A percentile compares a stretch with the other conserved stretches of the same genome.
Evolutionary conservation across 2,888 invertebrate genomes (phyloP).

Genomic region (Oligia latruncula): DNA sequence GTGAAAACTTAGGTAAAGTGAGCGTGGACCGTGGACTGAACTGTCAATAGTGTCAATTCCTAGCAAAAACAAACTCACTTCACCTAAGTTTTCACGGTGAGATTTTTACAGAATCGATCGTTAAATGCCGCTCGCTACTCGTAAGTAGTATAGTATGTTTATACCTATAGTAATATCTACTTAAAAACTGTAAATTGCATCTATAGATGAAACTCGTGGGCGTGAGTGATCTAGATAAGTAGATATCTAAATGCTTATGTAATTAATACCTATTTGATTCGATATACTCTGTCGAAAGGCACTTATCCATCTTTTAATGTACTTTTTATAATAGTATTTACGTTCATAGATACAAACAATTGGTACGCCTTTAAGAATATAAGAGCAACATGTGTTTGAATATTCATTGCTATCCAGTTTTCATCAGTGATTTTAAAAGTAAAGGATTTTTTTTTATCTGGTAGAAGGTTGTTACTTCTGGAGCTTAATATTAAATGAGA

Average conservation of each 20-base stretch:
- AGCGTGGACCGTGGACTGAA: too few species aligned
- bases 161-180: too few species aligned
- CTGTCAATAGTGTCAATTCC: too few species aligned
- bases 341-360: neutral
- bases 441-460: neutral
- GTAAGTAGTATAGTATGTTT: too few species aligned
- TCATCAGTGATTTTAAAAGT: neutral
- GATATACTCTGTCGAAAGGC: neutral
- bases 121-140: neutral
- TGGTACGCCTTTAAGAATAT: constrained; percentile 20
- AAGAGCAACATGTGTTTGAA: constrained; percentile 15
- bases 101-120: too few species aligned
- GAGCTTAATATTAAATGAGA: neutral
- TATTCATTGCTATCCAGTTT: constrained; percentile 16
- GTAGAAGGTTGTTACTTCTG: neutral
- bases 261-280: neutral
- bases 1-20: too few species aligned
- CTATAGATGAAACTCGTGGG: too few species aligned
- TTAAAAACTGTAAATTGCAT: neutral
- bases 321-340: neutral
- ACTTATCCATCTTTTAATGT: neutral
- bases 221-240: neutral
- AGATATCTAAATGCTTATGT: neutral
- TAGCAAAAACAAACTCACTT: too few species aligned
- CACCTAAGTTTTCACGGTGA: too few species aligned